A percentile compares a stretch with the other conserved stretches of the same genome.
Conservation (phyloP, 2,113 vertebrate species). For the Uria lomvia region DNA sequence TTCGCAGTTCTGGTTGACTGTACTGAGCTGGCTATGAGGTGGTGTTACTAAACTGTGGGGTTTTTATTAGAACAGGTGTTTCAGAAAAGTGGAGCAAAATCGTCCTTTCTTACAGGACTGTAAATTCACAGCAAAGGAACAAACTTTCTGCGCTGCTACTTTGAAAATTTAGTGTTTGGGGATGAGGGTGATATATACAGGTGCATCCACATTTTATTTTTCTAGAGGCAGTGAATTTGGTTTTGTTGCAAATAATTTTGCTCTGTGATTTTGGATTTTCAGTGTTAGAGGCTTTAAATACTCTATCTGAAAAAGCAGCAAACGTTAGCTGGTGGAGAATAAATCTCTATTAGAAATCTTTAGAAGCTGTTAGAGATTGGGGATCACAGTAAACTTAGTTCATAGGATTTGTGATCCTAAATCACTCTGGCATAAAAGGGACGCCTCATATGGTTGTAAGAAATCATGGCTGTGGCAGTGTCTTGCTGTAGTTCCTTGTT, state of each 20-base stretch:
- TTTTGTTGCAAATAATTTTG: neutral
- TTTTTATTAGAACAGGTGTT: neutral
- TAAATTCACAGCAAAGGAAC: neutral
- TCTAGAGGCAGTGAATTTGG: neutral
- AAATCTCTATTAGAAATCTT: neutral
- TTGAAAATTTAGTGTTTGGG: neutral
- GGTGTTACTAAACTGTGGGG: neutral
- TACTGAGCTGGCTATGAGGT: neutral
- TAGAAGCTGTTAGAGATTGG: neutral
- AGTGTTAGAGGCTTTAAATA: neutral
- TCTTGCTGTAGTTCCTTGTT: neutral
- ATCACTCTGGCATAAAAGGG: neutral
- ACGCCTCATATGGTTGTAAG: neutral
- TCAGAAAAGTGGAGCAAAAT: neutral
- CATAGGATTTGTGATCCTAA: neutral
- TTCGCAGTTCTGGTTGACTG: neutral
- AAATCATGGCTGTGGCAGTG: neutral
- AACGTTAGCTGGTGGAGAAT: neutral
- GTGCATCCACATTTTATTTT: neutral
- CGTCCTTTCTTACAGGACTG: neutral
- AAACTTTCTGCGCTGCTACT: neutral
- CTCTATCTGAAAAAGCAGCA: neutral
- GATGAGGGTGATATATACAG: neutral
- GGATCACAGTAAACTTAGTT: neutral
- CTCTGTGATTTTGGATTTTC: neutral